Percentiles rank a stretch among this genome's conserved stretches.
Conservation (phyloP, 2,113 vertebrate species). For the Forbesichthys agassizii region DNA sequence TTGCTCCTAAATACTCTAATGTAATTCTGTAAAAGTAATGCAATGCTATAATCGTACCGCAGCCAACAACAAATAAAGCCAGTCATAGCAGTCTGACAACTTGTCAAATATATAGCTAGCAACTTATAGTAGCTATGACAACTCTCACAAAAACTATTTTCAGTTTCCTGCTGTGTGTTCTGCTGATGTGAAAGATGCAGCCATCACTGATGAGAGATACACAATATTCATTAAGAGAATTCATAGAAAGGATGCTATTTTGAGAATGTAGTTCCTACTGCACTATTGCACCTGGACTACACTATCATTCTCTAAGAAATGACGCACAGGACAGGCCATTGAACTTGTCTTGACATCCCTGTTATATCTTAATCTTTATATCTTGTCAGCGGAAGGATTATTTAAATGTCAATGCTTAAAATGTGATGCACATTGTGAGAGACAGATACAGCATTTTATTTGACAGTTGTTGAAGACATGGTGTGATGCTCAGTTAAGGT, state of each 20-base stretch:
- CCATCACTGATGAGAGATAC: constrained; percentile 13
- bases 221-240: constrained; percentile 7
- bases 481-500: too few species aligned
- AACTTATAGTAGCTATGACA: constrained; percentile 27
- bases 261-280: neutral
- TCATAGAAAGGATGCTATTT: constrained; percentile 2
- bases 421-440: too few species aligned
- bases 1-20: constrained; percentile 12
- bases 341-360: constrained; percentile 3
- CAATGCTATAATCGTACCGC: constrained; percentile 19
- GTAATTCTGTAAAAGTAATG: constrained; percentile 31
- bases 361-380: neutral
- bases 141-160: constrained; percentile 8
- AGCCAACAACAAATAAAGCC: constrained; percentile 29
- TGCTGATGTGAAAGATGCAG: constrained; percentile 34
- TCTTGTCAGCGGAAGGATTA: neutral
- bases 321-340: constrained; percentile 6
- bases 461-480: too few species aligned
- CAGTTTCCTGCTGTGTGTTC: neutral
- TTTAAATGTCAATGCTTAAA: neutral
- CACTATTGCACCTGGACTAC: neutral
- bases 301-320: constrained; percentile 3
- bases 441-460: too few species aligned
- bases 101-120: constrained; percentile 18
- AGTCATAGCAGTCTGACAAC: constrained; percentile 33